Base-by-base conservation (phyloP, 2,113 vertebrate genomes). In the Furnarius figulus region DNA sequence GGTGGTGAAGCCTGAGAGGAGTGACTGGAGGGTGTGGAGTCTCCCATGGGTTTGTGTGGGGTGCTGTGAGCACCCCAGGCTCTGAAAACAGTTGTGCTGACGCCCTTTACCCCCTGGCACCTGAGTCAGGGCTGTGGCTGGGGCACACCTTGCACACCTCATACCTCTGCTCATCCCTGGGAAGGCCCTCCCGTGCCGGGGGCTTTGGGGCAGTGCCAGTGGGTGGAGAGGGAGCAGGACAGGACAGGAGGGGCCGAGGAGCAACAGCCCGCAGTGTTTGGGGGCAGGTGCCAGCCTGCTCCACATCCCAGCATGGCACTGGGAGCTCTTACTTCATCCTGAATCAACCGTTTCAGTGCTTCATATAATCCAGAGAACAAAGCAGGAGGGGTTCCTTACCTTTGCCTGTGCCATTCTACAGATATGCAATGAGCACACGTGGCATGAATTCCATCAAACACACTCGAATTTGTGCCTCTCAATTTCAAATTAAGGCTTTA, bases 251-350 rank as follows among this genome's bases (percentile, higher is more conserved):
- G 27, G 40, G 9, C 68, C 17, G 55, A 21, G 73, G 40, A 87
- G 62, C 63, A 31, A 6, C 62, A 22, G 55, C 61, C 61, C 27
- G 2, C 8, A 8, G 18, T 40, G 61, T 13, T 30, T 9, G 39
- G 40, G 49, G 95, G 93, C 96, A 89, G 95, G 96, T 95, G 93
- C 79, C 83, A 93, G 88, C 95, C 76, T 96, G 95, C 90, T 92
- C 22, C 35, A 50, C 72, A 78, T 71, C 85, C 81, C 85, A 55
- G 72, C 8, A 0, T 20, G 67, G 79, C 23, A 66, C 63, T 4
- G 49, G 40, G 23, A 55, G 46, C 56, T 11, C 50, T 56, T 39
- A 12, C 63, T 67, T 85, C 23, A 17, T 79, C 67, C 63, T 22
- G 44, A 59, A 31, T 31, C 20, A 27, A 1, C 47, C 4, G 0